Percentiles rank a stretch among this genome's conserved stretches.
These are phyloP conservation scores for Nibea albiflora DNA, from an alignment of 2,113 vertebrate genomes.

Conservation along the genomic window DNA sequence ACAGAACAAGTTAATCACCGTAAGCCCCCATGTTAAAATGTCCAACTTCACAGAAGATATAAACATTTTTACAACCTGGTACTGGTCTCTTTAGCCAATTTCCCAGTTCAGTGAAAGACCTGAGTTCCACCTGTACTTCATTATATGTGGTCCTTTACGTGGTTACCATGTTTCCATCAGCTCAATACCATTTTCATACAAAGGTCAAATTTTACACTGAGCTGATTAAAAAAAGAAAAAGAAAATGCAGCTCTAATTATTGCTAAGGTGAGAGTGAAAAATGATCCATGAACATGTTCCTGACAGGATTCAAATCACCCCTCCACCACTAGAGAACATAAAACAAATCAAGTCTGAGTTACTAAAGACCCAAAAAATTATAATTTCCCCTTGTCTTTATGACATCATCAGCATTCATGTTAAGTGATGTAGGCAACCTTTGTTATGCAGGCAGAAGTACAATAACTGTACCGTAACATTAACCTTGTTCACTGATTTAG, in stretches of 20 bases:
- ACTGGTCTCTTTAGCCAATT: too few relatives aligned
- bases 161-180: not conserved
- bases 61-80: too few relatives aligned
- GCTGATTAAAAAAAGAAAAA: not conserved
- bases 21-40: too few relatives aligned
- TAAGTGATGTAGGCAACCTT: not conserved
- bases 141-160: not conserved
- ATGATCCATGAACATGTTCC: not conserved
- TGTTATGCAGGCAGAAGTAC: not conserved
- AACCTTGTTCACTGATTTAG: slow-evolving; percentile 11
- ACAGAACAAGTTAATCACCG: too few relatives aligned
- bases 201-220: not conserved
- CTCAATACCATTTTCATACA: not conserved
- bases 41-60: too few relatives aligned
- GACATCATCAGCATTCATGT: not conserved
- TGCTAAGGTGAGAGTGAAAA: not conserved
- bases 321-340: not conserved
- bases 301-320: not conserved
- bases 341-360: too few relatives aligned
- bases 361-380: too few relatives aligned
- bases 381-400: too few relatives aligned
- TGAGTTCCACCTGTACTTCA: not conserved
- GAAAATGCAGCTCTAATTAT: not conserved
- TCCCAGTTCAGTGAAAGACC: too few relatives aligned
- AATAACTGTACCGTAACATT: slow-evolving; percentile 14